These are phyloP conservation scores for chimpanzee (Pan troglodytes) DNA, from an alignment of 2,113 vertebrate species.

Conservation along the genomic window NHGRI_mPanTro3-v2.1_pri NC_072411.2:136254501-136255000, in stretches of 20 bases:
- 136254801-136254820: neutral
- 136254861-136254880: neutral
- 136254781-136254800: neutral
- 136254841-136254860: neutral
- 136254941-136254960: accelerated
- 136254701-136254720: neutral
- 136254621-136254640: accelerated
- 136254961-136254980: neutral
- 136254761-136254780: accelerated
- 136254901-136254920: neutral
- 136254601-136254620: neutral
- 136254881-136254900: too few relatives aligned
- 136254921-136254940: neutral
- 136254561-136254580: neutral
- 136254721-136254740: neutral
- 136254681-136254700: accelerated
- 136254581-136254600: accelerated
- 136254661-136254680: neutral
- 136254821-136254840: neutral
- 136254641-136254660: accelerated
- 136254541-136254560: neutral
- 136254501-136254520: accelerated
- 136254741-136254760: neutral
- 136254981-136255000: accelerated
- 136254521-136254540: neutral